Base-by-base conservation (phyloP, 2,797 vertebrate species). In the Siniperca obscura region DNA sequence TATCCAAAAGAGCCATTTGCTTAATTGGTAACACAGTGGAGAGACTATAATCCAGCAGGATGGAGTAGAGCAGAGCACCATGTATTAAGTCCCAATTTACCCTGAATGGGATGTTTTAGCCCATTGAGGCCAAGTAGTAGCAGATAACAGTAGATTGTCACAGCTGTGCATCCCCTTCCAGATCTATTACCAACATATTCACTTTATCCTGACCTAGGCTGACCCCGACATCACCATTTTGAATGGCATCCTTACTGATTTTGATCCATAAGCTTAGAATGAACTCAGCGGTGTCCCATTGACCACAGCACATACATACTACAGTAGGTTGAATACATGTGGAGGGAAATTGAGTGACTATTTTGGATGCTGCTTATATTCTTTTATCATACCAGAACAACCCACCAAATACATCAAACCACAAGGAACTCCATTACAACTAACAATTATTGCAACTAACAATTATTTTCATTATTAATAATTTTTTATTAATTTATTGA, bases 1-100 rank as follows among this genome's bases (percentile, higher is more conserved):
- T 8, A 70, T 81, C 90, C 89, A 94, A 92, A 86, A 92, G 85
- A 91, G 70, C 89, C 85, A 94, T 95, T 94, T 92, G 90, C 82
- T 85, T 91, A 92, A 94, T 95, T 94, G 93, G 82, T 88, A 74
- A 89, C 75, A 84, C 75, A 78, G 90, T 75, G 80, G 84, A 82
- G 82, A 60, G 82, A 79, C 50, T 50, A 44, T 93, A 94, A 94
- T 94, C 91, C 90, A 87, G 76, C 82, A 60, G 87, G 88, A 91
- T 89, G 83, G 77, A 84, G 70, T 36, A 73, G 84, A 86, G 87
- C 70, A 84, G 75, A 87, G 76, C 82, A 77, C 60, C 56, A n/a
- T 75, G 84, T 79, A 89, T 93, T 92, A 89, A 90, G 74, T 81
- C 88, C 90, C 78, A 90, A 87, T 93, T 92, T 89, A 82, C 66